Evolutionary conservation across 1,140 invertebrate genomes (phyloP).

Genomic region (Pseudomyrmex dendroicus): DNA sequence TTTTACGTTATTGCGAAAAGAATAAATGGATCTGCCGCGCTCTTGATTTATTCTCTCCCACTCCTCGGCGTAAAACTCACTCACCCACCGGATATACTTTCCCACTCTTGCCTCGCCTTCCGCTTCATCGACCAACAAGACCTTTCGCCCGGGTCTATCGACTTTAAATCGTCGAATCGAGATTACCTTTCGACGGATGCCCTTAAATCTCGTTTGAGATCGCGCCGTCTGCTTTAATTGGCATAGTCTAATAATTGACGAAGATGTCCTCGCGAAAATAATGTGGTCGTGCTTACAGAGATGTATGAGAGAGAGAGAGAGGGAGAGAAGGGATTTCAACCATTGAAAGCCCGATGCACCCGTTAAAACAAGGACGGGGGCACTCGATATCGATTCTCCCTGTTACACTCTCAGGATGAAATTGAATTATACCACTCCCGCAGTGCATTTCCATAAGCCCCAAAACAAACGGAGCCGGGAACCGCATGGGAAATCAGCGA

Average conservation of each 20-base stretch:
- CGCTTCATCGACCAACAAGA: constrained; percentile 31
- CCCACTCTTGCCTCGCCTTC: background rate
- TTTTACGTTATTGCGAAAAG: constrained; percentile 59
- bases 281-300: constrained; percentile 8
- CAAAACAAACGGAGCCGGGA: constrained; percentile 73
- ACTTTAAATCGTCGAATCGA: constrained; percentile 48
- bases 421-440: constrained; percentile 73
- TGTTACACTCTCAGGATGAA: constrained; percentile 59
- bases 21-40: constrained; percentile 47
- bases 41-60: constrained; percentile 39
- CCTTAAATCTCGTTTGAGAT: constrained; percentile 19
- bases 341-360: constrained; percentile 2
- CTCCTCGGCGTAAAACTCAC: constrained; percentile 13
- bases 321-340: constrained; percentile 43
- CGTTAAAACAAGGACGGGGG: constrained; percentile 34
- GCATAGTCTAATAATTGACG: constrained; percentile 53
- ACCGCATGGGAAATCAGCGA: constrained; percentile 77
- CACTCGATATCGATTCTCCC: constrained; percentile 49
- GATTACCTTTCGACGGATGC: constrained; percentile 33
- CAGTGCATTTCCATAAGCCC: constrained; percentile 75
- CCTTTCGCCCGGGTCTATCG: constrained; percentile 15
- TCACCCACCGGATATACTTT: constrained; percentile 14
- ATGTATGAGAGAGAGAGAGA: background rate
- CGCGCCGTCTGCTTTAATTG: constrained; percentile 48
- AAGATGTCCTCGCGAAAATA: constrained; percentile 17